Conservation (phyloP, 2,797 vertebrate species). For the Sebastes hopkinsi region DNA sequence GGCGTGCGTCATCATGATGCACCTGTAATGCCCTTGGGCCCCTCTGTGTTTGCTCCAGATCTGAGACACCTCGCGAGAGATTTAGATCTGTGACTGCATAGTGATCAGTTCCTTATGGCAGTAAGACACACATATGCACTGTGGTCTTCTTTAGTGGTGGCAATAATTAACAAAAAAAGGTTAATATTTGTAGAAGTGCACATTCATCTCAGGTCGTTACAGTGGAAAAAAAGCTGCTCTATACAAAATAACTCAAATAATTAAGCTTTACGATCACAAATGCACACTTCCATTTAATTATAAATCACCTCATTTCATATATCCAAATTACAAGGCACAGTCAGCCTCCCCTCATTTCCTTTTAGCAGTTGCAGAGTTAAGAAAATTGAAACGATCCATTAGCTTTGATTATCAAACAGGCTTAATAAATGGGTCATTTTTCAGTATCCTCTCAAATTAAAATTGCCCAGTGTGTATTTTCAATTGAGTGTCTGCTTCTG, state of each 20-base stretch:
- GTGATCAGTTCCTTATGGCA: conserved; percentile 41
- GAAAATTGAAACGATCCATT: conserved; percentile 73
- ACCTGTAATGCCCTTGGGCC: conserved; percentile 72
- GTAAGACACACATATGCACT: background rate
- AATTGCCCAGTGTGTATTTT: conserved; percentile 78
- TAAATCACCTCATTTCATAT: conserved; percentile 50
- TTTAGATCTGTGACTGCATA: conserved; percentile 49
- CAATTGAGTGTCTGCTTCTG: conserved; percentile 57
- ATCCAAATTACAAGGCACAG: conserved; percentile 59
- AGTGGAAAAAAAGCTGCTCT: background rate
- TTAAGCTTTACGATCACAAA: conserved; percentile 25
- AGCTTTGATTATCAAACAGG: conserved; percentile 75
- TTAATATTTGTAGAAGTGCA: background rate
- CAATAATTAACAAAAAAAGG: background rate
- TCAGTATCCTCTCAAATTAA: conserved; percentile 76
- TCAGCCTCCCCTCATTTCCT: conserved; percentile 40
- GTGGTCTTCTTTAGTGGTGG: background rate
- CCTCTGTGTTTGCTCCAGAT: conserved; percentile 61
- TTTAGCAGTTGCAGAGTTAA: conserved; percentile 64
- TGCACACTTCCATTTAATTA: conserved; percentile 45
- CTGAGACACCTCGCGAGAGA: conserved; percentile 60
- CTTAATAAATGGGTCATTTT: conserved; percentile 74
- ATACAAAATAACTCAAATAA: conserved; percentile 23
- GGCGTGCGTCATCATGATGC: conserved; percentile 67
- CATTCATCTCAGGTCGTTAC: background rate